Base-by-base conservation (phyloP, 1,140 invertebrate genomes). In the Euura lappo region DNA sequence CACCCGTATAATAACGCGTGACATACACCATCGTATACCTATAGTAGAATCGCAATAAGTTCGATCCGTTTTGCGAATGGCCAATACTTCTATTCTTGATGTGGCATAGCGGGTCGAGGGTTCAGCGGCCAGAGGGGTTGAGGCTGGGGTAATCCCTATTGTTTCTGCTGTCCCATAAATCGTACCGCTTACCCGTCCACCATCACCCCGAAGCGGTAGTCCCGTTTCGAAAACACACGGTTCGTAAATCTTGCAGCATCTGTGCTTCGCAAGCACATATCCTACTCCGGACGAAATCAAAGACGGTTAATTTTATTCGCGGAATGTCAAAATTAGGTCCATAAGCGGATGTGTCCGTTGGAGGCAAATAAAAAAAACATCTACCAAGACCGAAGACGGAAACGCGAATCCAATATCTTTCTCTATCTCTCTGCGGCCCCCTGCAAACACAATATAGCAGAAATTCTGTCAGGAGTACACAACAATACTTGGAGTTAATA, bases 81-180 rank as follows among this genome's bases (percentile, higher is more conserved):
- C 47, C 47, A n/a, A 51, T 51, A 51, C 47, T 51, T 51, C n/a
- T n/a, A n/a, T 51, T 51, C 47, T 51, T 46, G 70, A 69, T 70
- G 66, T 65, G 44, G 64, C 60, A 45, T n/a, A 68, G 69, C 68
- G 69, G 71, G 74, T 69, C 44, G 71, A 69, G 44, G 60, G 74
- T 64, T 66, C 44, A 64, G 72, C 72, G 71, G 68, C 65, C 69
- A 46, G 65, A 60, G 28, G 28, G 28, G 28, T 28, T 28, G 60
- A 71, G 60, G 45, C 71, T 75, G 78, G 77, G 76, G 79, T 83
- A 83, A 83, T 83, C 80, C 77, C 80, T 81, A 82, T 83, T 82
- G 81, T 82, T 84, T 83, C 79, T 79, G 47, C 75, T 79, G 78
- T 80, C 78, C 77, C 76, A 81, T 80, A 81, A 80, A 81, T 81